phyloP scores from a whole-genome alignment of 2,797 vertebrate genomes.

The Synanceia verrucosa region DNA sequence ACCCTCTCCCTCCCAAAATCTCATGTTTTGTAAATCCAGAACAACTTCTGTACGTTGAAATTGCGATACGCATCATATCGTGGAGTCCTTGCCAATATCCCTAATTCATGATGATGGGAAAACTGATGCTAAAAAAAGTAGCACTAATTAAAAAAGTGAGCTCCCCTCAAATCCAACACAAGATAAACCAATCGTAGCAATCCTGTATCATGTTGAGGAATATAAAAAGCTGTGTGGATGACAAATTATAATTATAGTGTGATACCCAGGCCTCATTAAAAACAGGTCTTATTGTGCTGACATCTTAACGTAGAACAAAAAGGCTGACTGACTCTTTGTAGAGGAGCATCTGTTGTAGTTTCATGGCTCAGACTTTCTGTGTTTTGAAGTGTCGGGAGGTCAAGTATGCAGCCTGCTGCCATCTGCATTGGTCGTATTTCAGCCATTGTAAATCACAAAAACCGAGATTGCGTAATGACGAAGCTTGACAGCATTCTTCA shows the following conservation, averaged over 20 bases:
- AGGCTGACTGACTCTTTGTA: neutral
- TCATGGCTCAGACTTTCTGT: conserved; percentile 30
- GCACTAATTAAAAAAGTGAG: neutral
- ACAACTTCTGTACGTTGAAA: too few species aligned
- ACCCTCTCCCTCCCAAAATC: too few species aligned
- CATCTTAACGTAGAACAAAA: conserved; percentile 26
- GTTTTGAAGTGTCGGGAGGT: conserved; percentile 47
- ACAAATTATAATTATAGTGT: neutral
- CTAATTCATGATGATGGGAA: neutral
- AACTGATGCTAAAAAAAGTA: neutral
- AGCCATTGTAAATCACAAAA: conserved; percentile 39
- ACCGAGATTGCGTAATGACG: conserved; percentile 28
- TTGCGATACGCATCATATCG: too few species aligned
- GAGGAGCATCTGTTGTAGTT: conserved; percentile 44
- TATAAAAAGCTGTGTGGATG: conserved; percentile 7
- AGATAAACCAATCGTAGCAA: neutral
- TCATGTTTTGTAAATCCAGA: too few species aligned
- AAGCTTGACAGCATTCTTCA: conserved; percentile 24
- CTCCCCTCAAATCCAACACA: neutral
- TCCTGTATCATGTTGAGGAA: neutral
- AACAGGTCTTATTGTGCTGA: conserved; percentile 3
- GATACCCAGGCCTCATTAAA: conserved; percentile 7
- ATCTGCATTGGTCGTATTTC: conserved; percentile 29
- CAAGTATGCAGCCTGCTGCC: conserved; percentile 44
- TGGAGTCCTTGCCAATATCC: too few species aligned